phyloP scores from a whole-genome alignment of 2,797 vertebrate species.

The Peromyscus nudipes region DNA sequence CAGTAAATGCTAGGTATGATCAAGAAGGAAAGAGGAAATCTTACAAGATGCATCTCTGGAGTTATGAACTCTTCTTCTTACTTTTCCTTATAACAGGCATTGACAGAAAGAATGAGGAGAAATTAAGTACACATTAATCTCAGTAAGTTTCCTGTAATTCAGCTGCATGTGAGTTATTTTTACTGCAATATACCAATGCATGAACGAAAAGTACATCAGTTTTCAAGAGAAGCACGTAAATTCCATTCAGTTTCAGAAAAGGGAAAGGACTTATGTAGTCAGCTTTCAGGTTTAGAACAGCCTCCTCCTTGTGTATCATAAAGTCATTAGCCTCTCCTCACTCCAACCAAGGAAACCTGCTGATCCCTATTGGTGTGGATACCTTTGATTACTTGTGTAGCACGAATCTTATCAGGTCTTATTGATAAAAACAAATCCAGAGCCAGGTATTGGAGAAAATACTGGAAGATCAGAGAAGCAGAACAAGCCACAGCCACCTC shows the following conservation, averaged over 20 bases:
- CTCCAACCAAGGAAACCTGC: neutral
- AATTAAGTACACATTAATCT: neutral
- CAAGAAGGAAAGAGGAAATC: neutral
- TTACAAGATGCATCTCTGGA: neutral
- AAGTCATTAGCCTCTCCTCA: neutral
- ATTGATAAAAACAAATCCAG: too few species aligned
- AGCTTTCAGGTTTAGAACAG: neutral
- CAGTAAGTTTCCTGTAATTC: neutral
- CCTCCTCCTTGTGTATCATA: rapidly evolving
- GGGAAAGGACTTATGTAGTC: neutral
- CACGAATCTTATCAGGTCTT: too few species aligned
- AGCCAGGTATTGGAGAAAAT: too few species aligned
- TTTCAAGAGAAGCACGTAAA: slow-evolving; percentile 12
- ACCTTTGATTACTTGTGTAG: neutral
- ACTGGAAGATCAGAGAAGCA: too few species aligned
- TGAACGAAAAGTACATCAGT: neutral
- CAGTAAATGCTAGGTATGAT: neutral
- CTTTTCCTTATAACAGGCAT: neutral
- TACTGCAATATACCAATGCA: neutral
- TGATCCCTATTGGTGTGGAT: neutral
- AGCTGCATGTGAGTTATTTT: neutral
- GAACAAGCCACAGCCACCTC: too few species aligned
- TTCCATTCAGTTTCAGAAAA: neutral
- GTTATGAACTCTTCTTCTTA: neutral
- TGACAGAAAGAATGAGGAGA: neutral